Base-by-base conservation (phyloP, 2,888 invertebrate genomes). In the Amiota mariae region DNA sequence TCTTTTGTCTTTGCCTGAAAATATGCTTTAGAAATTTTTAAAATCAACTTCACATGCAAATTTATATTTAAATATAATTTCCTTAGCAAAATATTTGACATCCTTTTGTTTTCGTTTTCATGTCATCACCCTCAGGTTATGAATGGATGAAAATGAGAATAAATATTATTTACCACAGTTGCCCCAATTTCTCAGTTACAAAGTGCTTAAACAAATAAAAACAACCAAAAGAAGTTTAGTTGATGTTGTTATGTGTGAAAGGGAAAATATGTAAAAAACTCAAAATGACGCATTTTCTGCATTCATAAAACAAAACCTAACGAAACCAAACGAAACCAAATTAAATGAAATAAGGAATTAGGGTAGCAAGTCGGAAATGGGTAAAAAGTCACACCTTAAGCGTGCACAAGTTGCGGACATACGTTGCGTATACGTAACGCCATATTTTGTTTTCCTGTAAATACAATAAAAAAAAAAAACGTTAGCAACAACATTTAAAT, bases 371-470 rank as follows among this genome's bases (percentile, higher is more conserved):
- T 36, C 0, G 6, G 8, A 36, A 6, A 6, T 36, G 36, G 1
- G 12, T 54, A 15, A 15, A n/a, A 54, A 54, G 54, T 54, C 54
- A 12, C 54, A 54, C 54, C 54, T 54, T 9, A 13, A 54, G 54
- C 15, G n/a, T 15, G 36, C 15, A 15, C 54, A 54, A 54, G n/a
- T 54, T 54, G 54, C n/a, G 47, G 49, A 49, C 49, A 49, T 15
- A 66, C 66, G 15, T 20, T 49, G 66, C 66, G 66, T 66, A 66
- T 66, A 66, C 66, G 66, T 66, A n/a, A 59, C 18, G 13, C 24
- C 48, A n/a, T n/a, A 8, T 66, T 54, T 54, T 54, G 9, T 54
- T 54, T 11, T 8, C 11, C n/a, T 12, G 6, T 1, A 8, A 13
- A 15, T n/a, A 8, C 54, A 15, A 15, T 54, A 13, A 15, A 54